Evolutionary conservation across 1,140 invertebrate species (phyloP), one percentile per base, ranked within the genome.

Genomic region (Drosophila sechellia): DNA sequence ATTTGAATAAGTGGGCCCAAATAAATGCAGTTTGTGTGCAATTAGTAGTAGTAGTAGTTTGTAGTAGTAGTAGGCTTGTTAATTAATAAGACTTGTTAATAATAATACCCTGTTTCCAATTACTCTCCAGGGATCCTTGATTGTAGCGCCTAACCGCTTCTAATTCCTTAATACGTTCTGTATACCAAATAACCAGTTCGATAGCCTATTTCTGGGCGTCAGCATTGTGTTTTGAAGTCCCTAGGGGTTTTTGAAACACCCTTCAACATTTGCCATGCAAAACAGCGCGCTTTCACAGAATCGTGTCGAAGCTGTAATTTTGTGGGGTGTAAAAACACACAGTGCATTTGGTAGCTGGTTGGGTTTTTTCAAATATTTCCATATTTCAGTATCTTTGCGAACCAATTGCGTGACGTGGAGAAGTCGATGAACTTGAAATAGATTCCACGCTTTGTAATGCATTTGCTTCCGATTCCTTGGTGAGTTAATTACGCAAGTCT

Each of bases 201-300:
- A 57, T 40, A n/a, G 22, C 34, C 50, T 15, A 20, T 34, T 53
- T 20, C 6, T 20, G 31, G 27, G 22, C 25, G 25, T 5, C 25
- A 22, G 5, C 15, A 17, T 54, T 27, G 27, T n/a, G 58, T 55
- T 25, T 27, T 5, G 13, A 31, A 43, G 5, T 61, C 35, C 31
- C 59, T 17, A 31, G 53, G 37, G 59, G 25, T 5, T 58, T 57
- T 40, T 13, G 15, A 22, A 56, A 39, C 50, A 40, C 58, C 58
- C 58, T 61, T 37, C 12, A n/a, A 37, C 52, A 54, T 13, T 61
- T 17, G 48, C 25, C 27, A 31, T 27, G 13, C 15, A 50, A 15
- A 58, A 58, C 53, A 58, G 17, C 17, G 22, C n/a, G 53, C 37
- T 15, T 25, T 39, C 35, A 22, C 20, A 13, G 35, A 31, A 57